A percentile compares a stretch with the other conserved stretches of the same genome.
Evolutionary conservation across 2,797 vertebrate species (phyloP).

Genomic region (Rhinogobio ventralis): DNA sequence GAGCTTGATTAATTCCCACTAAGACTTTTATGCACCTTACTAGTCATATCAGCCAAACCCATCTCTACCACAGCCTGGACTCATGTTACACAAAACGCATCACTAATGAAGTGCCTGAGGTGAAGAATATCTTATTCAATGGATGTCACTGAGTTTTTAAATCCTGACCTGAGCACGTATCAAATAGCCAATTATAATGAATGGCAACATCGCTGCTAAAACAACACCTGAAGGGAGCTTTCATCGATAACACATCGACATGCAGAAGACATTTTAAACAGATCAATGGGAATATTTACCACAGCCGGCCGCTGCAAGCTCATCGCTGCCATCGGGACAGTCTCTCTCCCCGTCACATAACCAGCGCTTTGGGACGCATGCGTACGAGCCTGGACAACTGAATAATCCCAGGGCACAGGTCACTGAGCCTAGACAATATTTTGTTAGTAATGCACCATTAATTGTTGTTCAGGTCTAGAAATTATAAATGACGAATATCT

Average conservation of each 20-base stretch:
- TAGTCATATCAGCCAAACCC: conserved; percentile 22
- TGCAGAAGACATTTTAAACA: conserved; percentile 34
- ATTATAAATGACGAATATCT: neutral
- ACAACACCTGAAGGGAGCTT: conserved; percentile 31
- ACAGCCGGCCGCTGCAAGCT: conserved; percentile 93
- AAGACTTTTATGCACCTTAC: neutral
- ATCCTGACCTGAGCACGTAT: conserved; percentile 28
- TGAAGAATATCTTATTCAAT: conserved; percentile 21
- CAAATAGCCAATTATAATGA: conserved; percentile 39
- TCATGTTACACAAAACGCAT: conserved; percentile 9
- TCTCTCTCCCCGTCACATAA: conserved; percentile 97
- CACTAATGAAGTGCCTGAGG: conserved; percentile 7
- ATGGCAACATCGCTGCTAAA: conserved; percentile 15
- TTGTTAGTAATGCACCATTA: conserved; percentile 16
- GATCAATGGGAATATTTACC: conserved; percentile 76
- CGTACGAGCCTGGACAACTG: conserved; percentile 91
- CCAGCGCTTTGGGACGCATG: conserved; percentile 94
- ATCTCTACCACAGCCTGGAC: neutral
- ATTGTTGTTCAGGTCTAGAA: neutral
- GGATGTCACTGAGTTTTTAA: conserved; percentile 27
- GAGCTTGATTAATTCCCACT: conserved; percentile 32
- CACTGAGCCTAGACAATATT: conserved; percentile 80
- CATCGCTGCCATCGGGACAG: conserved; percentile 95
- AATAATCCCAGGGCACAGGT: conserved; percentile 93
- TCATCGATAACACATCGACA: conserved; percentile 39